Conservation (phyloP, 37 sponge, comb jelly and placozoan genomes). For the Petrosia ficiformis region DNA sequence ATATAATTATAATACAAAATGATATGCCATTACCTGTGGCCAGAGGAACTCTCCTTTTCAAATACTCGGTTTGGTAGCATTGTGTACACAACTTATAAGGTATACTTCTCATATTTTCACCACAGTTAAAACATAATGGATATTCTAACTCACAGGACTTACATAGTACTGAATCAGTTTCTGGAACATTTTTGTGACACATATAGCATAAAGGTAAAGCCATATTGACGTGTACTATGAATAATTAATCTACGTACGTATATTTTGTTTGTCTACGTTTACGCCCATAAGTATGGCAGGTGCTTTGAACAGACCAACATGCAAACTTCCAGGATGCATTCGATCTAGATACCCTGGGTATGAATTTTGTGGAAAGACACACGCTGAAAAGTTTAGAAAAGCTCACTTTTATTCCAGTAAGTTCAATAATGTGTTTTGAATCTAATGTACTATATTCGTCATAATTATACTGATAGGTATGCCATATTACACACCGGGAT, state of each 20-base stretch:
- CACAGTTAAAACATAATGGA: constrained; percentile 48
- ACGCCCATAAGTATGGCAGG: too few species aligned
- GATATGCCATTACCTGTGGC: too few species aligned
- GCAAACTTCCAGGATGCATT: constrained; percentile 18
- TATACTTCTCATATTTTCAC: constrained; percentile 34
- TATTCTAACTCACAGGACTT: constrained; percentile 41
- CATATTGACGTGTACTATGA: background rate
- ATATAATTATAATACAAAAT: too few species aligned
- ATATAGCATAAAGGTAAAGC: constrained; percentile 20
- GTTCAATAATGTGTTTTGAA: background rate
- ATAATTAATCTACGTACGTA: too few species aligned
- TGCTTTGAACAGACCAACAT: too few species aligned
- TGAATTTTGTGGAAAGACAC: constrained; percentile 15
- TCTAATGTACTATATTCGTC: too few species aligned
- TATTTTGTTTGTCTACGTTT: too few species aligned
- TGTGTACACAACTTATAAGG: constrained; percentile 46
- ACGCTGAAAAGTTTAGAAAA: constrained; percentile 3
- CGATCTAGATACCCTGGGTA: constrained; percentile 3
- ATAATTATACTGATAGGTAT: too few species aligned
- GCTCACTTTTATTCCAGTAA: background rate
- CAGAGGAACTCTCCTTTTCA: background rate
- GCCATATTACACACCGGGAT: too few species aligned
- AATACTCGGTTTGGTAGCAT: constrained; percentile 42
- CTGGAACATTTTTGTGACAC: constrained; percentile 19
- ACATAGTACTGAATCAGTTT: constrained; percentile 28